Evolutionary conservation across 2,797 vertebrate genomes (phyloP).

Genomic region (Pipistrellus kuhlii): DNA sequence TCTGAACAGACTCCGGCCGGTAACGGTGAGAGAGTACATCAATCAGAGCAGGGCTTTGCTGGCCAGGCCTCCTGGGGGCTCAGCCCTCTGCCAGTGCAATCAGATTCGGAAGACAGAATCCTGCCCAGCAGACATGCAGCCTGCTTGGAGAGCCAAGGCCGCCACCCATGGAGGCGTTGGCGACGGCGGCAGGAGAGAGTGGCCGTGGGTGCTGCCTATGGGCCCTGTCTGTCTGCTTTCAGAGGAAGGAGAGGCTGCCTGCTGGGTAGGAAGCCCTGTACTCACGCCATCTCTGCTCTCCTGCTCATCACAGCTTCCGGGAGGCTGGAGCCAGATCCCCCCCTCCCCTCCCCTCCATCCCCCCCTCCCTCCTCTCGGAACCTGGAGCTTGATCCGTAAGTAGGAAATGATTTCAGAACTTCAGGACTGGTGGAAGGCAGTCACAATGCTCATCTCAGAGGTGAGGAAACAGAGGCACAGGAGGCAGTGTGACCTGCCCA

Average conservation of each 20-base stretch:
- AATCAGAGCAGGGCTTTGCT: background rate
- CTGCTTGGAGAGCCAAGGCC: background rate
- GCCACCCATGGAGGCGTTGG: rapidly evolving
- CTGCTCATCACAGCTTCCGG: background rate
- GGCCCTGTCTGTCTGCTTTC: background rate
- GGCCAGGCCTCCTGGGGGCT: background rate
- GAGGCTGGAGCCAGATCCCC: background rate
- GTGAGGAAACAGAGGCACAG: background rate
- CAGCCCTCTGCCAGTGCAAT: background rate
- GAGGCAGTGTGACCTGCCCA: background rate
- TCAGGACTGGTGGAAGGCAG: background rate
- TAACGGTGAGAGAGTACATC: background rate
- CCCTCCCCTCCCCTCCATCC: background rate
- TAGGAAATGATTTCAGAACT: background rate
- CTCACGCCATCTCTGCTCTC: no score
- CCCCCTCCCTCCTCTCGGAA: background rate
- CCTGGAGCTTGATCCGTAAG: background rate
- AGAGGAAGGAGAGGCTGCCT: background rate
- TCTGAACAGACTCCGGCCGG: background rate
- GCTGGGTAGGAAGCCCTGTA: background rate
- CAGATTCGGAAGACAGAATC: background rate
- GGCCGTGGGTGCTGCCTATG: background rate
- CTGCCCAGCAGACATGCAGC: background rate
- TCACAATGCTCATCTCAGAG: background rate
- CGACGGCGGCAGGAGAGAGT: rapidly evolving